phyloP scores from a whole-genome alignment of 1,140 invertebrate genomes.

The Eueides isabella region DNA sequence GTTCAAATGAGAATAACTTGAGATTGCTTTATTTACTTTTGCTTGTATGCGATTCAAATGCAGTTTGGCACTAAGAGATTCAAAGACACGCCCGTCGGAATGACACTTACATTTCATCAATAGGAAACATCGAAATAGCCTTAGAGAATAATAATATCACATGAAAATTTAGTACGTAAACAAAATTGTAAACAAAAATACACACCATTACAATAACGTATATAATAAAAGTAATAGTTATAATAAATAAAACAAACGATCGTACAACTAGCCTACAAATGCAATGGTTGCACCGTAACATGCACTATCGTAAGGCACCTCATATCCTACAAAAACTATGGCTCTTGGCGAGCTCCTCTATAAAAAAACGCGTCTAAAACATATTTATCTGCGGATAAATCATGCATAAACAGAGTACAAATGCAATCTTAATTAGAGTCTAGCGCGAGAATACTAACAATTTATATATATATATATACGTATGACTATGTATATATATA shows the following conservation, averaged over 20 bases:
- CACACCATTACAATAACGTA: constrained; percentile 72
- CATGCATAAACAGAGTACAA: constrained; percentile 63
- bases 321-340: constrained; percentile 34
- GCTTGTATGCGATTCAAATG: constrained; percentile 40
- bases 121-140: constrained; percentile 65
- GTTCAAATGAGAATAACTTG: too few species aligned
- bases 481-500: constrained; percentile 24
- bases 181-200: constrained; percentile 75
- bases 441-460: constrained; percentile 67
- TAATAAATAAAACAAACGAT: constrained; percentile 74
- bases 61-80: constrained; percentile 78
- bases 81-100: constrained; percentile 56
- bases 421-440: constrained; percentile 52
- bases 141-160: constrained; percentile 78
- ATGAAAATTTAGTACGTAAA: constrained; percentile 77
- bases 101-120: constrained; percentile 53
- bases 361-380: constrained; percentile 60
- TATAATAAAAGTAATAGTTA: constrained; percentile 37
- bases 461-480: constrained; percentile 43
- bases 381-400: constrained; percentile 79
- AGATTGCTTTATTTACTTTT: background rate
- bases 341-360: constrained; percentile 36
- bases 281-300: constrained; percentile 67
- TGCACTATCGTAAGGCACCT: constrained; percentile 76
- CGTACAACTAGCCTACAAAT: constrained; percentile 80